phyloP scores from a whole-genome alignment of 2,797 vertebrate species.

The Microctenopoma stevenorrisi region DNA sequence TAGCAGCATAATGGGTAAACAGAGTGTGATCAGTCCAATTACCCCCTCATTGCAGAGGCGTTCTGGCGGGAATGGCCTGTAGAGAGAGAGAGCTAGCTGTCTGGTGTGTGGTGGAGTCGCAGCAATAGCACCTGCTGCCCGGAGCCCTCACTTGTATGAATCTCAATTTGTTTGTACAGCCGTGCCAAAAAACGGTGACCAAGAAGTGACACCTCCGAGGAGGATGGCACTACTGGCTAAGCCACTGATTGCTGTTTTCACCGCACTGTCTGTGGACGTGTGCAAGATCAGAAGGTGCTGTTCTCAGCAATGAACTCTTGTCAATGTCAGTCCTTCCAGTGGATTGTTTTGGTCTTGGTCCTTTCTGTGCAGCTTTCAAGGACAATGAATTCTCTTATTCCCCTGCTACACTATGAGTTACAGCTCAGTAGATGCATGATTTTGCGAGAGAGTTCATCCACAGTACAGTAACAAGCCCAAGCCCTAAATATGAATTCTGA shows the following conservation, averaged over 20 bases:
- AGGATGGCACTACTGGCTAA: constrained; percentile 27
- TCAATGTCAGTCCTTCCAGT: constrained; percentile 32
- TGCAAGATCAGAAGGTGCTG: constrained; percentile 49
- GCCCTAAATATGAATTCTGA: constrained; percentile 16
- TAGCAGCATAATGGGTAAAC: constrained; percentile 78
- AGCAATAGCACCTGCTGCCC: constrained; percentile 78
- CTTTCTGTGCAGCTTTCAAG: constrained; percentile 46
- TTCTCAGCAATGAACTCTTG: constrained; percentile 58
- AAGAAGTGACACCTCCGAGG: constrained; percentile 56
- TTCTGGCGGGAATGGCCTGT: constrained; percentile 70
- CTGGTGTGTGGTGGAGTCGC: constrained; percentile 56
- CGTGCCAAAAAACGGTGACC: constrained; percentile 53
- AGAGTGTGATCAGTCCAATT: constrained; percentile 83
- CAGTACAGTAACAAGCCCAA: constrained; percentile 31
- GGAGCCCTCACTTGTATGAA: constrained; percentile 67
- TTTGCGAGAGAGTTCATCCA: constrained; percentile 32
- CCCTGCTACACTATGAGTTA: constrained; percentile 24
- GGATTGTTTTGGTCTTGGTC: constrained; percentile 33
- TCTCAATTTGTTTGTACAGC: constrained; percentile 78
- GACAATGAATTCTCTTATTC: constrained; percentile 22
- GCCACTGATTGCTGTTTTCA: constrained; percentile 56
- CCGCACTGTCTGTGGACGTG: constrained; percentile 34
- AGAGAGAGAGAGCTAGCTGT: constrained; percentile 70
- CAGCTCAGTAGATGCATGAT: constrained; percentile 43
- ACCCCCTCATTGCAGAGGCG: constrained; percentile 73